Base-by-base conservation (phyloP, 2,113 vertebrate species). In the Coryphaenoides rupestris region DNA sequence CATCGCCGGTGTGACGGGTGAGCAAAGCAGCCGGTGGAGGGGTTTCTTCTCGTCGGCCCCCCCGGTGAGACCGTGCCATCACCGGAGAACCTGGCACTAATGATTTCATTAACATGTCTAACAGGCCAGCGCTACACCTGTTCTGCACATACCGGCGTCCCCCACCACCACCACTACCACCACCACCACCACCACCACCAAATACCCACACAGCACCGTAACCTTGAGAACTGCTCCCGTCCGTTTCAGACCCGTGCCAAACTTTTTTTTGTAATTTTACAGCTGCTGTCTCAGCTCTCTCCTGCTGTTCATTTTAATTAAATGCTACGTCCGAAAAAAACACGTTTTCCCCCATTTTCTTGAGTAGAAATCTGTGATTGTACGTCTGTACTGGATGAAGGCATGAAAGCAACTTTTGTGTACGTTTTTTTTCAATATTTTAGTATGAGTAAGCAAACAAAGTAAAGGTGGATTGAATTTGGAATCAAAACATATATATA, bases 41-140 rank as follows among this genome's bases (percentile, higher is more conserved):
- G 52, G 5, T 9, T 9, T 12, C 33, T 74, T 78, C 74, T 78
- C 75, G 73, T 52, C 55, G 62, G 68, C 33, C 67, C 76, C 73
- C 78, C 86, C 76, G 16, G 15, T 47, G 86, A 89, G 86, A 85
- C 72, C 53, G 79, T 74, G 33, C 33, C 60, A 60, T 55, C 68
- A 71, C 79, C 73, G 71, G 74, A 71, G 79, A 82, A 76, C 72
- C 73, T 87, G 87, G 81, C 88, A 82, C 83, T 88, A 86, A 89
- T 87, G 78, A 85, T 85, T 89, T 87, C 80, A 88, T 88, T 86
- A 87, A 87, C 85, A 87, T 83, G 83, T 78, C 79, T 84, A 87
- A 85, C 75, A 76, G 79, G 86, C 78, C 80, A 78, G 74, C 63
- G 52, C 69, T 84, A 86, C 87, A 90, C 85, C 85, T 89, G 86